phyloP scores from a whole-genome alignment of 1,140 invertebrate genomes.

The Drosophila subobscura region DNA sequence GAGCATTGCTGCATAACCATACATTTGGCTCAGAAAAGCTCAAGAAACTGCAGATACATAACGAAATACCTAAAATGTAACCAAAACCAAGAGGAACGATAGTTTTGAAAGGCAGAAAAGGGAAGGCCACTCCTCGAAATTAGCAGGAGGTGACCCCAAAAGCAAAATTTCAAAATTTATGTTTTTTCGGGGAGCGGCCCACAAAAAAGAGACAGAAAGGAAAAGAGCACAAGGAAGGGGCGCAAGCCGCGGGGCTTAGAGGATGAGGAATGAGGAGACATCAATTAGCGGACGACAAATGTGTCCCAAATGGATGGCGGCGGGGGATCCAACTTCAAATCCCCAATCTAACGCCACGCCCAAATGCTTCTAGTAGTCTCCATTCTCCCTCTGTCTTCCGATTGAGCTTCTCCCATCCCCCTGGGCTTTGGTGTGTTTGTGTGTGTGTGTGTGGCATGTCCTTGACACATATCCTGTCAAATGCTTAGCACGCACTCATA shows the following conservation, averaged over 20 bases:
- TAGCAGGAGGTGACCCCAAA: no score
- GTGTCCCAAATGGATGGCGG: slow-evolving; percentile 58
- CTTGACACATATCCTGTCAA: slow-evolving; percentile 72
- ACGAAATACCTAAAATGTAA: no score
- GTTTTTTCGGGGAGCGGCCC: background rate
- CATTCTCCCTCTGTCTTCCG: background rate
- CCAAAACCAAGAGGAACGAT: no score
- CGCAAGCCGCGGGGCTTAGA: slow-evolving; percentile 6
- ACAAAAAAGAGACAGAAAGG: slow-evolving; percentile 6
- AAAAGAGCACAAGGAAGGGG: background rate
- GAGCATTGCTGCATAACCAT: no score
- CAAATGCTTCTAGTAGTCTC: slow-evolving; percentile 30
- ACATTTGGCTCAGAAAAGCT: no score
- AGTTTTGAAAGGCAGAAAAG: no score
- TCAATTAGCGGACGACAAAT: slow-evolving; percentile 74
- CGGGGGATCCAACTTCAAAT: background rate
- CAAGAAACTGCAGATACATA: no score
- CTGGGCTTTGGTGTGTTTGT: no score
- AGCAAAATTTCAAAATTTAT: no score
- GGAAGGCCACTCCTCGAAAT: no score
- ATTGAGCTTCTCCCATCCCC: no score
- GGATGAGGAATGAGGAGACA: slow-evolving; percentile 45
- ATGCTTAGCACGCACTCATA: slow-evolving; percentile 58
- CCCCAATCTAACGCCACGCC: slow-evolving; percentile 23
- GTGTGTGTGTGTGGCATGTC: slow-evolving; percentile 44